These are phyloP conservation scores for Periparus ater DNA, from an alignment of 2,797 vertebrate species.

Conservation along the genomic window DNA sequence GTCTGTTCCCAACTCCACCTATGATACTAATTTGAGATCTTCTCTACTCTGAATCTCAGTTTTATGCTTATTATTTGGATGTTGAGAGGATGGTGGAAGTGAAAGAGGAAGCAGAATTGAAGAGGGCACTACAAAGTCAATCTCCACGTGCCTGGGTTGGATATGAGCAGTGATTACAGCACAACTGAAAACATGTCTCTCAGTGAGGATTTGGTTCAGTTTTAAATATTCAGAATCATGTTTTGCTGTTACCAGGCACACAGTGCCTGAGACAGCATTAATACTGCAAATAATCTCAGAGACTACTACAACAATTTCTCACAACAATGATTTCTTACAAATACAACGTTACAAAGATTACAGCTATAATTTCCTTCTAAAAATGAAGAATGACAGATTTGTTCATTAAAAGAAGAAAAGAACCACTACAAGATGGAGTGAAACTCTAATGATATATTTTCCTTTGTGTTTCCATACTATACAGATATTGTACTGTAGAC, in stretches of 20 bases:
- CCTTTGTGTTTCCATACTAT: neutral
- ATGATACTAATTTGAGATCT: neutral
- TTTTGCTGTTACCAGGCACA: neutral
- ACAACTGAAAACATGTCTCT: neutral
- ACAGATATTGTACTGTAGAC: neutral
- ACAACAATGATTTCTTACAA: neutral
- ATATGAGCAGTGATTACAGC: fast-evolving
- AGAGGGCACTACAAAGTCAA: neutral
- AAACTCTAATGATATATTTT: neutral
- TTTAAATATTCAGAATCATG: neutral
- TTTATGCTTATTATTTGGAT: neutral
- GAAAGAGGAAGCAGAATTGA: neutral
- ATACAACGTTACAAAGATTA: neutral
- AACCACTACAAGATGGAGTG: neutral
- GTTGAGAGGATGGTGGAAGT: neutral
- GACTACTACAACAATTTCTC: neutral
- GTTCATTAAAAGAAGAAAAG: neutral
- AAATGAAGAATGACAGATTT: neutral
- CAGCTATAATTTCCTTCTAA: neutral
- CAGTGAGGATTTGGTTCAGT: neutral
- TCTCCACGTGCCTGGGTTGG: neutral
- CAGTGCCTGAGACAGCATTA: neutral
- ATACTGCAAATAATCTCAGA: neutral
- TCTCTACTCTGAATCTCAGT: neutral
- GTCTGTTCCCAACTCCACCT: neutral